These are phyloP conservation scores for Drosophila novamexicana DNA, from an alignment of 1,140 invertebrate species.

Conservation along the genomic window DNA sequence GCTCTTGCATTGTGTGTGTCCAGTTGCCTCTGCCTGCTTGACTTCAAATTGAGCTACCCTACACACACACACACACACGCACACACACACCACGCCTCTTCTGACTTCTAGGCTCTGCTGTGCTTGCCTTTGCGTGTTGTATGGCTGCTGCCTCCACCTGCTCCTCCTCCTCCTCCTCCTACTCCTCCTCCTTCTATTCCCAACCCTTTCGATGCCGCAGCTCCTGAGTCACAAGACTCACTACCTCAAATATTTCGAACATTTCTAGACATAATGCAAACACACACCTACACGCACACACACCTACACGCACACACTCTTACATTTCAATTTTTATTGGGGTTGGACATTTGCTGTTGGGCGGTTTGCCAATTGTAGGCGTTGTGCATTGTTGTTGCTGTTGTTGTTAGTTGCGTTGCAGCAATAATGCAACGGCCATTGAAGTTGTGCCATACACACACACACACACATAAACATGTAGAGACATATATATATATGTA, in stretches of 20 bases:
- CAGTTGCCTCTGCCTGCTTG: conserved; percentile 40
- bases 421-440: conserved; percentile 65
- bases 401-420: conserved; percentile 45
- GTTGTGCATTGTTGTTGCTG: conserved; percentile 8
- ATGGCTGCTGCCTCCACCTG: not conserved
- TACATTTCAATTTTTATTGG: conserved; percentile 7
- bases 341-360: conserved; percentile 29
- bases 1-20: conserved; percentile 27
- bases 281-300: conserved; percentile 21
- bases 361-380: conserved; percentile 51
- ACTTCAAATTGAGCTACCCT: conserved; percentile 52
- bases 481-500: conserved; percentile 7
- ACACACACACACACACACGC: conserved; percentile 22
- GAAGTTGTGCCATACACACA: conserved; percentile 54
- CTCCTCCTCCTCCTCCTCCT: not conserved
- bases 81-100: conserved; percentile 38
- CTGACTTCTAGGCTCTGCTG: conserved; percentile 25
- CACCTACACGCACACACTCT: conserved; percentile 2
- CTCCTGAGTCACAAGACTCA: not conserved
- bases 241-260: conserved; percentile 70
- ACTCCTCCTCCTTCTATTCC: too few species aligned
- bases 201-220: too few species aligned
- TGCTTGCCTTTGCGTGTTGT: conserved; percentile 19
- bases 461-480: conserved; percentile 11
- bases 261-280: conserved; percentile 54